Conservation (phyloP, 2,888 invertebrate genomes). For the Hipparchia semele region DNA sequence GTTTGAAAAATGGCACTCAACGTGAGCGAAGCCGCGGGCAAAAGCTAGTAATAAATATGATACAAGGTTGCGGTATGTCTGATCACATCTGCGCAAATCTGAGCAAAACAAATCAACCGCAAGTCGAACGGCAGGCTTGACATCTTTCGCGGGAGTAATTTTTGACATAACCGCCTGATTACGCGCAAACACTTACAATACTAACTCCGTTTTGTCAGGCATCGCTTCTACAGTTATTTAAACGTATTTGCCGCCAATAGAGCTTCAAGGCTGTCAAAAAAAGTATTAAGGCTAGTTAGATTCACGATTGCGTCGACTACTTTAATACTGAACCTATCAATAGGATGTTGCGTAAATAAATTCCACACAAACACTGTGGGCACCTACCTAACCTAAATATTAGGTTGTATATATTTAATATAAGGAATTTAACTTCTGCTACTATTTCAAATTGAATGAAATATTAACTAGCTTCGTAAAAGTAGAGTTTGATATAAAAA, state of each 20-base stretch:
- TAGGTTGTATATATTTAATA: too few species aligned
- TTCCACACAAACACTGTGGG: conserved; percentile 16
- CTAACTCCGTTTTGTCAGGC: conserved; percentile 22
- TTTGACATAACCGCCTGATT: conserved; percentile 24
- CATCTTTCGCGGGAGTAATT: conserved; percentile 25
- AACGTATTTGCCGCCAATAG: conserved; percentile 29
- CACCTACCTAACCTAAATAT: conserved; percentile 1
- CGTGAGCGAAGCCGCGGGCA: too few species aligned
- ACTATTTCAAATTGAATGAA: too few species aligned
- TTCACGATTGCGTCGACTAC: conserved; percentile 27
- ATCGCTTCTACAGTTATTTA: conserved; percentile 33
- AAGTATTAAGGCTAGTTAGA: conserved; percentile 26
- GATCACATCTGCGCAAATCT: conserved; percentile 10
- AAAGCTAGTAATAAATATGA: not conserved
- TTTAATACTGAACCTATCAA: conserved; percentile 29
- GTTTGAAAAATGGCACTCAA: too few species aligned
- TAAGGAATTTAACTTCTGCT: too few species aligned
- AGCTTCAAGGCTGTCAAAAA: conserved; percentile 33
- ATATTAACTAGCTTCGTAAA: too few species aligned
- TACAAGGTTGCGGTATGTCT: not conserved
- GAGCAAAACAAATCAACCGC: conserved; percentile 16
- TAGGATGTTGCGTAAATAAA: conserved; percentile 36
- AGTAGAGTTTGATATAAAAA: too few species aligned
- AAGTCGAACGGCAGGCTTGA: conserved; percentile 13
- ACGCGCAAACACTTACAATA: conserved; percentile 22